Evolutionary conservation across 1,140 invertebrate genomes (phyloP).

Genomic region (Antheraea pernyi): DNA sequence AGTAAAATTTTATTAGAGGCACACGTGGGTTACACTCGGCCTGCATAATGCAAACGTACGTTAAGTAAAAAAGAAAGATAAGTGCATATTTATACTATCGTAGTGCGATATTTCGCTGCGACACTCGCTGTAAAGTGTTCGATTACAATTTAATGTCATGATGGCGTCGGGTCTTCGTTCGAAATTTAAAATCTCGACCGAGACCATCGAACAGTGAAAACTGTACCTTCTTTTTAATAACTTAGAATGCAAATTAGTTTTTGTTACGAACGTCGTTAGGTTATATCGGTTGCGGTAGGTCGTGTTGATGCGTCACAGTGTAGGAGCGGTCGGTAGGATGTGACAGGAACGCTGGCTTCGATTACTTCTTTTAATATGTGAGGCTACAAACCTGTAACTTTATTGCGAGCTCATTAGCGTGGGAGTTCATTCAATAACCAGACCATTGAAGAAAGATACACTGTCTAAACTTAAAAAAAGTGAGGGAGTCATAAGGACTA

Average conservation of each 20-base stretch:
- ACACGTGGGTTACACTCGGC: constrained; percentile 58
- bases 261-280: constrained; percentile 27
- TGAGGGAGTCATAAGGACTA: no score
- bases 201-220: not conserved
- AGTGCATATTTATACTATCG: constrained; percentile 74
- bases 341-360: constrained; percentile 24
- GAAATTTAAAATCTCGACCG: constrained; percentile 54
- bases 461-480: no score
- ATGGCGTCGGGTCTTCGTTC: constrained; percentile 34
- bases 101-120: constrained; percentile 67
- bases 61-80: constrained; percentile 76
- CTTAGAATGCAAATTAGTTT: constrained; percentile 32
- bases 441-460: not conserved
- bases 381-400: constrained; percentile 24
- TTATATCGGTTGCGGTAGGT: constrained; percentile 39
- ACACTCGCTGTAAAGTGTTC: constrained; percentile 73
- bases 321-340: constrained; percentile 47
- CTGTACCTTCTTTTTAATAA: not conserved
- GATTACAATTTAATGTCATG: constrained; percentile 78
- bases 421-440: not conserved
- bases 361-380: constrained; percentile 42
- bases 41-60: constrained; percentile 72
- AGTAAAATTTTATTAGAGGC: constrained; percentile 75
- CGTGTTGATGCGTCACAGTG: constrained; percentile 41
- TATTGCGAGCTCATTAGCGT: constrained; percentile 19